Conservation (phyloP, 1,140 invertebrate genomes). For the Dryas iulia region DNA sequence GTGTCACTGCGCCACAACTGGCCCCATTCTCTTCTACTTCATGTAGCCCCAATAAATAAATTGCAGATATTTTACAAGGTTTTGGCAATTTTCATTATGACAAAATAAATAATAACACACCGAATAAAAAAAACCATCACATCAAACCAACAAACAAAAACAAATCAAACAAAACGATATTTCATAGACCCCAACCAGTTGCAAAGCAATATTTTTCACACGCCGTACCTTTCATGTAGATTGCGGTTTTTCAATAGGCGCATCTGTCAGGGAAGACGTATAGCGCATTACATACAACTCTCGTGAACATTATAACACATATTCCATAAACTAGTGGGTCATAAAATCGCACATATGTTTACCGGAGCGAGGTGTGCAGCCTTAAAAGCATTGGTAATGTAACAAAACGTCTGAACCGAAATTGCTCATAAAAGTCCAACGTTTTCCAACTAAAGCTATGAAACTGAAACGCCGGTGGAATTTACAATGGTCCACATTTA, state of each 20-base stretch:
- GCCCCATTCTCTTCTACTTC: no score
- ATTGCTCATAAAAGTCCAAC: slow-evolving; percentile 78
- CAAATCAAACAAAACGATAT: background rate
- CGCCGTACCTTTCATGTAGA: slow-evolving; percentile 10
- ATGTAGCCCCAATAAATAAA: no score
- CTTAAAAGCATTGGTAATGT: slow-evolving; percentile 81
- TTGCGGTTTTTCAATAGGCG: slow-evolving; percentile 42
- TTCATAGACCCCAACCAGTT: background rate
- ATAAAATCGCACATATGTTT: slow-evolving; percentile 78
- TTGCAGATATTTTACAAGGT: no score
- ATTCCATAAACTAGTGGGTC: slow-evolving; percentile 72
- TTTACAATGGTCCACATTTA: slow-evolving; percentile 79
- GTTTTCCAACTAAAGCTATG: slow-evolving; percentile 79
- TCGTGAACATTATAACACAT: slow-evolving; percentile 66
- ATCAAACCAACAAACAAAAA: background rate
- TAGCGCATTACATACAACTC: slow-evolving; percentile 47
- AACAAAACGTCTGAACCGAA: slow-evolving; percentile 80
- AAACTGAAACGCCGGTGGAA: slow-evolving; percentile 76
- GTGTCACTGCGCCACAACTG: no score
- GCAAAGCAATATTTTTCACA: slow-evolving; percentile 1
- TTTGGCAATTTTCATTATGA: no score
- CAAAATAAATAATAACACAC: background rate
- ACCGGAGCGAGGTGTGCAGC: slow-evolving; percentile 74
- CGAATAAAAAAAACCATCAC: background rate
- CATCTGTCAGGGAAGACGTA: slow-evolving; percentile 46